Percentiles rank a stretch among this genome's conserved stretches.
Evolutionary conservation across 2,797 vertebrate genomes (phyloP).

Genomic region (Sphenopsis melanotis): DNA sequence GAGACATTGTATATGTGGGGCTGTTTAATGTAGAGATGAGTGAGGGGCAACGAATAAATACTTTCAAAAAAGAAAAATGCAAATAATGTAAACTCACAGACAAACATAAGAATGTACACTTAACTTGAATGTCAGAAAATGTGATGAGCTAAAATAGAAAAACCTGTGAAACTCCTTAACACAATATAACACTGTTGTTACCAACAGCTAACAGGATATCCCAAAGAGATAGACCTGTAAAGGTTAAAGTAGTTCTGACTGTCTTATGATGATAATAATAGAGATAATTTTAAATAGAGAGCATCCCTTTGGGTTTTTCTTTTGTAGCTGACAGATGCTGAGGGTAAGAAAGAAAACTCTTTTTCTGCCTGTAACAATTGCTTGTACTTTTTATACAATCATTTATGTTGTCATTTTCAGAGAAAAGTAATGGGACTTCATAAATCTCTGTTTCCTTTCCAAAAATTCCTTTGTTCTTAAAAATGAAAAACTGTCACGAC

Average conservation of each 20-base stretch:
- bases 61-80: background rate
- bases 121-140: background rate
- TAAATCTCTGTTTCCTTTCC: background rate
- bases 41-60: background rate
- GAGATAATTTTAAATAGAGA: background rate
- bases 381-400: background rate
- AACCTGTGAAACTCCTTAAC: background rate
- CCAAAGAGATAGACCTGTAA: background rate
- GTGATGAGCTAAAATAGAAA: background rate
- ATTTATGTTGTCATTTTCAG: background rate
- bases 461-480: slow-evolving; percentile 37
- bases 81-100: background rate
- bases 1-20: background rate
- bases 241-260: background rate
- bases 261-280: background rate
- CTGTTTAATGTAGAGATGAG: background rate
- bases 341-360: background rate
- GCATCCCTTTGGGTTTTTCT: background rate
- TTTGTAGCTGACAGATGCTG: background rate
- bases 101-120: background rate
- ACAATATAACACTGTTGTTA: background rate
- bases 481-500: slow-evolving; percentile 12
- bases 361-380: background rate
- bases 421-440: background rate
- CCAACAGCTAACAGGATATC: background rate